Evolutionary conservation across 1,140 invertebrate genomes (phyloP), one percentile per base, ranked within the genome.

Genomic region (Ips nitidus): DNA sequence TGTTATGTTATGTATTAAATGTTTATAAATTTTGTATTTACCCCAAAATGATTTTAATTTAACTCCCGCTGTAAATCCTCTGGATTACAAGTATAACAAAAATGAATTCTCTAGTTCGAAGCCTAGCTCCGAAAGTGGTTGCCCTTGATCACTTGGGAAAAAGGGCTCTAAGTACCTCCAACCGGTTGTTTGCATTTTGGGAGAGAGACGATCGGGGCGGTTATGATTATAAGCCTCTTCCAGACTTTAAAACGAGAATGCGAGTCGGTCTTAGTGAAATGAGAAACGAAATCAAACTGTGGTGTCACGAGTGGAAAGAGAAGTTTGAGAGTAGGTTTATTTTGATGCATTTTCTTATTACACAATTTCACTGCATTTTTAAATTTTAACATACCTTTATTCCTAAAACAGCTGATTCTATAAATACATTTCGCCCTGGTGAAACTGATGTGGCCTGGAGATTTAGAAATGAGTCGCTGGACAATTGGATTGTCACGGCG

Each of bases 401-500:
- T 22, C 22, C 22, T 22, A 22, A 22, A 22, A 22, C 45, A 65
- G 78, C 76, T 42, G 88, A 92, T 82, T 89, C 89, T 0, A 75
- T 86, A 36, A 52, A 87, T 2, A 71, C 84, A 57, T 85, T 82
- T 66, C 79, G 83, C 71, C 84, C 85, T 64, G 86, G 85, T 50
- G 90, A 92, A 81, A 84, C 87, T 1, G 88, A 93, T 77, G 78
- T 90, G 41, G 61, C 87, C 1, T 94, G 88, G 84, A 83, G 84
- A 71, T 94, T 94, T 79, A 83, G 85, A 66, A 81, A 85, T 41
- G 79, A 87, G 43, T 85, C 85, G 4, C 72, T 95, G 7, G 82
- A 93, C 1, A 82, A 89, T 40, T 97, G 93, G 90, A 80, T 89
- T 38, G 83, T 89, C 0, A 91, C 90, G 0, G 80, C 81, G 56